phyloP scores from a whole-genome alignment of 2,113 vertebrate genomes.

The Martes martes region DNA sequence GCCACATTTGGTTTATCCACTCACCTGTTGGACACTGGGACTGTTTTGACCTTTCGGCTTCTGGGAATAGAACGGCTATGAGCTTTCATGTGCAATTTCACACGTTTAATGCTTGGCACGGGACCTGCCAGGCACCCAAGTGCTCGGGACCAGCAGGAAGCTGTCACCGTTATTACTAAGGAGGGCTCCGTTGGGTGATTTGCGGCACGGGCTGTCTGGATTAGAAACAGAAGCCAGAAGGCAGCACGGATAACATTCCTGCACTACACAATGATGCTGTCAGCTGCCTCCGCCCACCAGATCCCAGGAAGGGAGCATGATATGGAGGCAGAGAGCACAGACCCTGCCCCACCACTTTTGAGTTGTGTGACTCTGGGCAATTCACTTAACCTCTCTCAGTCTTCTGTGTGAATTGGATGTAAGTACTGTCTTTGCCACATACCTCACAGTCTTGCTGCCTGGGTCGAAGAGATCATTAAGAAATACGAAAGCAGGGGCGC shows the following conservation, averaged over 20 bases:
- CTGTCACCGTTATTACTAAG: neutral
- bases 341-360: neutral
- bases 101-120: neutral
- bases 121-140: neutral
- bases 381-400: neutral
- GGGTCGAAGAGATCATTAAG: neutral
- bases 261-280: neutral
- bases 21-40: neutral
- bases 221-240: neutral
- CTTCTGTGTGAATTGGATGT: neutral
- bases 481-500: too few relatives aligned
- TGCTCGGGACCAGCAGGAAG: neutral
- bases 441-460: neutral
- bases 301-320: neutral
- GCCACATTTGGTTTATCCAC: neutral
- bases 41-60: neutral
- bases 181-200: neutral
- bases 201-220: neutral
- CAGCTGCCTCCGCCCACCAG: neutral
- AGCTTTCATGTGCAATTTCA: neutral
- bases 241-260: neutral
- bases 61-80: neutral
- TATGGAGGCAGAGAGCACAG: neutral
- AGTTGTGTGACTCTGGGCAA: neutral
- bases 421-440: neutral